A percentile compares a stretch with the other conserved stretches of the same genome.
phyloP scores from a whole-genome alignment of 1,140 invertebrate species.

The Ips typographus region DNA sequence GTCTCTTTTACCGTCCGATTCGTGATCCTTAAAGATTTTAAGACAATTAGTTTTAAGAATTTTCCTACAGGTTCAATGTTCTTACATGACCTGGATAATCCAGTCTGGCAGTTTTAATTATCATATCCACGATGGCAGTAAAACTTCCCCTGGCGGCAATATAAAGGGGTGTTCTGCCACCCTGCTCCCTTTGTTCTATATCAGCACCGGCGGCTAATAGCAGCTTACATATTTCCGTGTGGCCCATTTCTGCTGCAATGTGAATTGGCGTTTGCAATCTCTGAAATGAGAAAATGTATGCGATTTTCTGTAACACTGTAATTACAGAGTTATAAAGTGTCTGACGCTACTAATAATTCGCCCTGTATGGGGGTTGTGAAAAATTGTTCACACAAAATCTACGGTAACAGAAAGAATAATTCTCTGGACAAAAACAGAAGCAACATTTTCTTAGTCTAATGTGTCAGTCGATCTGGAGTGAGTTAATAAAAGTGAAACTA shows the following conservation, averaged over 20 bases:
- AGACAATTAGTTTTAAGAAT: not conserved
- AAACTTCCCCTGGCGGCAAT: conserved; percentile 78
- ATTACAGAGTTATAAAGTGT: too few relatives aligned
- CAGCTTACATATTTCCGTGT: conserved; percentile 67
- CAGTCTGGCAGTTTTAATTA: conserved; percentile 74
- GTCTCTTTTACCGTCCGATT: conserved; percentile 35
- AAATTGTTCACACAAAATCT: too few relatives aligned
- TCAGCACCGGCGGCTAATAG: conserved; percentile 65
- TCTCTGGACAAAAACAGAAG: too few relatives aligned
- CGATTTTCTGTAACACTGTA: too few relatives aligned
- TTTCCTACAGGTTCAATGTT: not conserved
- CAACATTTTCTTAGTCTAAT: too few relatives aligned
- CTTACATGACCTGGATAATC: conserved; percentile 49
- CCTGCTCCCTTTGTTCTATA: conserved; percentile 66
- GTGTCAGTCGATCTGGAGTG: too few relatives aligned
- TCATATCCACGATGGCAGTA: conserved; percentile 81
- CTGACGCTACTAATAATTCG: too few relatives aligned
- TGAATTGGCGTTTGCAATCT: conserved; percentile 69
- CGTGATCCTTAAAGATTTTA: conserved; percentile 17
- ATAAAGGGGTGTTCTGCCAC: conserved; percentile 68
- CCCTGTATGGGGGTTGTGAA: too few relatives aligned
- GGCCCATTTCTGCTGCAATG: conserved; percentile 68
- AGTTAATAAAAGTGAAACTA: too few relatives aligned
- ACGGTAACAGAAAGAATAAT: too few relatives aligned
- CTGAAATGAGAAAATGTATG: conserved; percentile 50